Evolutionary conservation across 2,888 invertebrate genomes (phyloP), one percentile per base, ranked within the genome.

Genomic region (Agrochola lota): DNA sequence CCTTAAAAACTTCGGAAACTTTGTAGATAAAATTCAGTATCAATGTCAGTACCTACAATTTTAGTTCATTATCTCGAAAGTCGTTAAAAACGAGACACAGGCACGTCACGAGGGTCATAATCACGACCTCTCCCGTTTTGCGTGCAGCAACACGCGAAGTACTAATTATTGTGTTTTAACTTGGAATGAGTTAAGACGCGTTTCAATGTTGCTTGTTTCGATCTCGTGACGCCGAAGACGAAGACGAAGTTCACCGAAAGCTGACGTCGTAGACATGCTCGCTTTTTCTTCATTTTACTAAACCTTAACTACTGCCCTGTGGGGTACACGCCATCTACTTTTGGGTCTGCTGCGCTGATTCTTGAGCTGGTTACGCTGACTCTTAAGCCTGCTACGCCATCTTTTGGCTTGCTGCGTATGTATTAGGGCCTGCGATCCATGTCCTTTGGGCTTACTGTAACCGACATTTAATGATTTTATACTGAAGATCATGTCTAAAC

Each of bases 101-200:
- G 11, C 20, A 70, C 67, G 63, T 74, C 74, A 74, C 30, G 12
- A 60, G 66, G 78, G 81, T 80, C 84, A 66, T 12, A 74, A 20
- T 20, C 43, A 46, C 59, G 77, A 84, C 78, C 80, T 79, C 67
- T 59, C 49, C 43, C 15, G 40, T 52, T 77, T 68, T 74, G 78
- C 78, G 77, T 79, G 68, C 71, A 67, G 40, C 26, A 71, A 82
- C 74, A 83, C 59, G 84, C 60, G 69, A 57, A 66, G 9, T 8
- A 60, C 72, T 23, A 71, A 35, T 49, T 74, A 40, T 69, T 75
- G 20, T 17, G 40, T 43, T 60, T 71, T 76, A 74, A 76, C 73
- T 71, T n/a, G 15, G 12, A 49, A 57, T 17, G 17, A 35, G 49
- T 3, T 63, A 35, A 72, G 66, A 17, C 30, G 63, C 26, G 78